A percentile compares a stretch with the other conserved stretches of the same genome.
phyloP scores from a whole-genome alignment of 1,140 invertebrate genomes.

The Episyrphus balteatus region DNA sequence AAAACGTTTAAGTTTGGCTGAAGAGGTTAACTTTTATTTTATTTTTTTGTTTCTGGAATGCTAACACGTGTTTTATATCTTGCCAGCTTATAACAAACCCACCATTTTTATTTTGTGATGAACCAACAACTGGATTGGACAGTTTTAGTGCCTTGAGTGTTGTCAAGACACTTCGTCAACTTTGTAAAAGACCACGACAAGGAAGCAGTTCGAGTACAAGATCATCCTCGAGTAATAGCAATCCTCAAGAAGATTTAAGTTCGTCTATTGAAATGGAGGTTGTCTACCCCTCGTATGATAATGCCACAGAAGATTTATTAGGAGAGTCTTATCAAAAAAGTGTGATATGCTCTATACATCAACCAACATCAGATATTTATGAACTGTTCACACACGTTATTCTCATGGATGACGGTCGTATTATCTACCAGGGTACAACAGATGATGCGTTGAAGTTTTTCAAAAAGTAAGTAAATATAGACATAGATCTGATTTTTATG shows the following conservation, averaged over 20 bases:
- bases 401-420: slow-evolving; percentile 62
- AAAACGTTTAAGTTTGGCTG: slow-evolving; percentile 74
- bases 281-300: neutral
- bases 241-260: neutral
- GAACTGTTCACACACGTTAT: slow-evolving; percentile 70
- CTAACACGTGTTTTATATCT: slow-evolving; percentile 4
- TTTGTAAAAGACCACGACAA: slow-evolving; percentile 24
- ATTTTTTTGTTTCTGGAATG: too few species aligned
- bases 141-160: slow-evolving; percentile 67
- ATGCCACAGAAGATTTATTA: slow-evolving; percentile 19
- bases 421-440: slow-evolving; percentile 68
- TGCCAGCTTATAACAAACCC: slow-evolving; percentile 61
- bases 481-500: slow-evolving; percentile 5
- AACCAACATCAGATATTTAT: slow-evolving; percentile 75
- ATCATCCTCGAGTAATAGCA: slow-evolving; percentile 10
- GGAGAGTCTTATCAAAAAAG: slow-evolving; percentile 43
- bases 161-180: slow-evolving; percentile 48
- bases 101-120: slow-evolving; percentile 67
- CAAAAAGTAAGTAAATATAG: slow-evolving; percentile 41
- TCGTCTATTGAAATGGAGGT: slow-evolving; percentile 31
- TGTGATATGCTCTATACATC: slow-evolving; percentile 76
- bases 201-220: slow-evolving; percentile 22
- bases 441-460: slow-evolving; percentile 51
- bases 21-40: slow-evolving; percentile 50
- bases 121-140: slow-evolving; percentile 73